A percentile compares a stretch with the other conserved stretches of the same genome.
Evolutionary conservation across 2,888 invertebrate genomes (phyloP).

Genomic region (Morpho achilles): DNA sequence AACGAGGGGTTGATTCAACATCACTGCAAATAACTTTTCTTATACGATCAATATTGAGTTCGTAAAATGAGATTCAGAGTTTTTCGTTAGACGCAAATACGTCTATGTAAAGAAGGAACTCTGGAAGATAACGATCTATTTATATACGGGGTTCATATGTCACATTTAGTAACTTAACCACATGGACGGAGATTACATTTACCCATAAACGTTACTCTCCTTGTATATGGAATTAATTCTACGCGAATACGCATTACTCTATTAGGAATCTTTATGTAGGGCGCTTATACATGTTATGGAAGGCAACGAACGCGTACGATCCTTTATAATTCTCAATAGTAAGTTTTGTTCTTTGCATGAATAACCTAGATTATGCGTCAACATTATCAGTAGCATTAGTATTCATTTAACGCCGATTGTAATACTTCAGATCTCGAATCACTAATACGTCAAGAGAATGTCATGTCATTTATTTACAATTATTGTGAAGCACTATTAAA

Average conservation of each 20-base stretch:
- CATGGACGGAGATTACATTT: slow-evolving; percentile 64
- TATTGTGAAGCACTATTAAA: too few relatives aligned
- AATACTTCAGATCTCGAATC: too few relatives aligned
- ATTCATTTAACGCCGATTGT: too few relatives aligned
- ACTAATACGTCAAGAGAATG: too few relatives aligned
- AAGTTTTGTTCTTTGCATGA: too few relatives aligned
- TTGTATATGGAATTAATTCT: slow-evolving; percentile 20
- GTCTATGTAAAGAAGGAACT: slow-evolving; percentile 24
- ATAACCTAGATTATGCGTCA: too few relatives aligned
- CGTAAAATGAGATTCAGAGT: not conserved
- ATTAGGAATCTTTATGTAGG: slow-evolving; percentile 21
- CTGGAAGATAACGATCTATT: slow-evolving; percentile 8
- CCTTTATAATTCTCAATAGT: not conserved
- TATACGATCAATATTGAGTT: too few relatives aligned
- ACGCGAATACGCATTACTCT: slow-evolving; percentile 18
- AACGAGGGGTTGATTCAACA: too few relatives aligned
- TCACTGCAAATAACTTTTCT: too few relatives aligned
- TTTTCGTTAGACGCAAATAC: slow-evolving; percentile 11
- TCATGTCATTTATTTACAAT: too few relatives aligned
- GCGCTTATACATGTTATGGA: slow-evolving; percentile 12
- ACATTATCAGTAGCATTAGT: too few relatives aligned
- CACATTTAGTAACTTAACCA: slow-evolving; percentile 38
- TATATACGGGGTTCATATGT: slow-evolving; percentile 17
- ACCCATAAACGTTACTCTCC: slow-evolving; percentile 33
- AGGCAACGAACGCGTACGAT: slow-evolving; percentile 13